Conservation (phyloP, 2,797 vertebrate genomes). For the Chaenodraco wilsoni region DNA sequence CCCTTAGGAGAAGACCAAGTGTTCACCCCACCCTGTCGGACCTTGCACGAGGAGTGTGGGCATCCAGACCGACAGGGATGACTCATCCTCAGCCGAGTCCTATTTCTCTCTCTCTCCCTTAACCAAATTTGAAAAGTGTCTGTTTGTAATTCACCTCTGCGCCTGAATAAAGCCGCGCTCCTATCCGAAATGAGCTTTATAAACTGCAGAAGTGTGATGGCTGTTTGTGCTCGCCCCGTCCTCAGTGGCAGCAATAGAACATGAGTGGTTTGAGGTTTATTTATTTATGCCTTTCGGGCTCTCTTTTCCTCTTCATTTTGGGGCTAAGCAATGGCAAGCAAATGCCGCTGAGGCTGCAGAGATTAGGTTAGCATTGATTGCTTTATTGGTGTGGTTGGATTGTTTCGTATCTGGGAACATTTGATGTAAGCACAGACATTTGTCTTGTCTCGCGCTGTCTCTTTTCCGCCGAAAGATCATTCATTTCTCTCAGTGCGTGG, state of each 20-base stretch:
- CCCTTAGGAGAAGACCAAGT: background rate
- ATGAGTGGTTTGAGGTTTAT: conserved; percentile 77
- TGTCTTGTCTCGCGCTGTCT: conserved; percentile 79
- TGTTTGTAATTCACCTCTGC: conserved; percentile 69
- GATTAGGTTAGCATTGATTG: conserved; percentile 84
- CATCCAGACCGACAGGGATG: conserved; percentile 61
- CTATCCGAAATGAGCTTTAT: conserved; percentile 61
- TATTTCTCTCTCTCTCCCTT: conserved; percentile 46
- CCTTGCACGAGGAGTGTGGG: conserved; percentile 48
- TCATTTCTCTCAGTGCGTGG: conserved; percentile 68
- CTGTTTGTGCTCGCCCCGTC: conserved; percentile 40
- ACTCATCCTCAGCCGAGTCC: conserved; percentile 63
- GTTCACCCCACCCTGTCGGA: conserved; percentile 35
- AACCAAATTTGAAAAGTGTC: conserved; percentile 66
- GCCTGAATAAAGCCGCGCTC: conserved; percentile 49
- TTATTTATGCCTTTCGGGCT: conserved; percentile 80
- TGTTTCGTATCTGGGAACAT: conserved; percentile 76
- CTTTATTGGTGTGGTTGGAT: conserved; percentile 81
- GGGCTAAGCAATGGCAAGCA: conserved; percentile 75
- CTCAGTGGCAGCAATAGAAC: conserved; percentile 65
- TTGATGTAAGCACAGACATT: conserved; percentile 78
- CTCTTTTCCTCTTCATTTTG: conserved; percentile 80
- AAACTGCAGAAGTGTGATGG: conserved; percentile 56
- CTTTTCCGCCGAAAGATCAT: conserved; percentile 70
- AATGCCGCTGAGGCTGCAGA: conserved; percentile 72